Base-by-base conservation (phyloP, 2,888 invertebrate genomes). In the Ryuthela nishihirai region DNA sequence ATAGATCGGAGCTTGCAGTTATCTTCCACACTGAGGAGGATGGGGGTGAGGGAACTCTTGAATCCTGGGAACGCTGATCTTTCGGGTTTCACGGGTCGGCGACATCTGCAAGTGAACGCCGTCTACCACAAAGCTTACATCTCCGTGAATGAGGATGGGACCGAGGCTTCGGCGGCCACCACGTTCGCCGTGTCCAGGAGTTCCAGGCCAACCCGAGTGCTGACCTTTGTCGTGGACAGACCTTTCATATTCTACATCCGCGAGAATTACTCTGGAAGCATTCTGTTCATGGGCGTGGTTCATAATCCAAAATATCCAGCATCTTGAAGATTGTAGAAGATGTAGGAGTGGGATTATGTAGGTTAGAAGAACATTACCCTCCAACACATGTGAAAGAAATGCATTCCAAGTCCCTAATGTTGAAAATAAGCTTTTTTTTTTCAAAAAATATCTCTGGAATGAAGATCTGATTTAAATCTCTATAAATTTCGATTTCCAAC, bases 91-190 rank as follows among this genome's bases (percentile, higher is more conserved):
- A 55, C 64, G 2, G 62, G 50, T 4, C 45, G 55, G 6, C 45
- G 44, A 24, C 62, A 70, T 0, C 71, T 91, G 18, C 74, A 69
- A 50, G 84, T 91, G 3, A 82, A 82, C 38, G 82, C 85, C 70
- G 85, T 85, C 2, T 72, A 88, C 1, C 91, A 92, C 70, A 91
- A 91, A 72, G 85, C 89, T 0, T 87, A 85, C 69, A 84, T 92
- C 67, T 86, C 88, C 70, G 86, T 92, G 0, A 86, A 88, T 72
- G 92, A 92, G 72, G 86, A 89, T 70, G 92, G 92, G 0, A 85
- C 87, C 1, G 90, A 89, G 69, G 87, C 88, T 0, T 82, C 83
- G 0, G 84, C 87, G 0, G 82, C 82, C 0, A 83, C 85, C 0
- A 76, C 78, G 1, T 78, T 80, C 1, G 70, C 80, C 34, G 69